Conservation (phyloP, 2,888 invertebrate genomes). For the Drosophila subsilvestris region DNA sequence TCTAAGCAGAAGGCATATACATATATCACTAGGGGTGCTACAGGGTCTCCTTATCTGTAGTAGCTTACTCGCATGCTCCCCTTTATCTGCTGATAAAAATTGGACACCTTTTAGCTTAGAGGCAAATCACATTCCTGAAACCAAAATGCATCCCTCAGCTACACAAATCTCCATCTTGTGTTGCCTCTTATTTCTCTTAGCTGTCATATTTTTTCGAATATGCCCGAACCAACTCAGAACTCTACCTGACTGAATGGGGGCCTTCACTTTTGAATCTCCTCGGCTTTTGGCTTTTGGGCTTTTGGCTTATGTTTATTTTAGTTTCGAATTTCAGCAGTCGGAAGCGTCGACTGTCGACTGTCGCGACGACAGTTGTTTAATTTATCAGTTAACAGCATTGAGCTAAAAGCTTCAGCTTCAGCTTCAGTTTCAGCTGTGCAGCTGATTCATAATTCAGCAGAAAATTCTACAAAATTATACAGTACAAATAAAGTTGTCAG, state of each 20-base stretch:
- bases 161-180: background rate
- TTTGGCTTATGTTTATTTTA: slow-evolving; percentile 36
- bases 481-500: slow-evolving; percentile 30
- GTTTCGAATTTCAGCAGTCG: slow-evolving; percentile 40
- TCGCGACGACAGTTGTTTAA: slow-evolving; percentile 70
- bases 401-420: slow-evolving; percentile 50
- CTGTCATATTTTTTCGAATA: slow-evolving; percentile 9
- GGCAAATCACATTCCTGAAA: background rate
- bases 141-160: background rate
- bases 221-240: slow-evolving; percentile 2
- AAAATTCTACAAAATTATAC: slow-evolving; percentile 8
- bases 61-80: too few species aligned
- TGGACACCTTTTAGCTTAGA: background rate
- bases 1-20: background rate
- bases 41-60: too few species aligned
- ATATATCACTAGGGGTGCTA: too few species aligned
- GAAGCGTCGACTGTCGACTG: slow-evolving; percentile 9
- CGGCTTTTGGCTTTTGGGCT: background rate
- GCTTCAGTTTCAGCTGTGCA: too few species aligned
- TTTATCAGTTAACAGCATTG: slow-evolving; percentile 74
- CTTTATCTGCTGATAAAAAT: background rate
- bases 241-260: slow-evolving; percentile 26
- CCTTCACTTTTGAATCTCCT: slow-evolving; percentile 7
- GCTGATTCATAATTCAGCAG: slow-evolving; percentile 41
- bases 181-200: background rate